A percentile compares a stretch with the other conserved stretches of the same genome.
Conservation (phyloP, 2,888 invertebrate species). For the Sericinus montela region DNA sequence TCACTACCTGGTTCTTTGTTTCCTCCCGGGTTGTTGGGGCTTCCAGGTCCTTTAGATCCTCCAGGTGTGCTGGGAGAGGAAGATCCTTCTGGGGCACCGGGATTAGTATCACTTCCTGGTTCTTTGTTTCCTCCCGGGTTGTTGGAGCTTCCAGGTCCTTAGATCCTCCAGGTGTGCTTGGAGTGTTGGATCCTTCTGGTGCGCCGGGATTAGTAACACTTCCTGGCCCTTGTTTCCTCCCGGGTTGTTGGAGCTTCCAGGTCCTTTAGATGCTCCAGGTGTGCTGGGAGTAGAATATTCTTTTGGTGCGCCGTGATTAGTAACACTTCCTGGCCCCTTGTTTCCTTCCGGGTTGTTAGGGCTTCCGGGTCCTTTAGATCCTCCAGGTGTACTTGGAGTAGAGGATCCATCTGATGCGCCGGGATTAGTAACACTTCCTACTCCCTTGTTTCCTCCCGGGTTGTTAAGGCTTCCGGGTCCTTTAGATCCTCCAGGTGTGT, state of each 20-base stretch:
- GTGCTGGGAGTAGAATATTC: neutral
- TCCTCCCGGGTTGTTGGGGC: neutral
- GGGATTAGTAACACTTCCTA: too few relatives aligned
- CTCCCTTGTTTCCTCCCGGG: too few relatives aligned
- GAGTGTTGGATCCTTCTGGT: neutral
- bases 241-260: neutral
- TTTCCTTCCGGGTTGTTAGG: too few relatives aligned
- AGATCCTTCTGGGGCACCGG: neutral
- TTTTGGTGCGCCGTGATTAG: neutral
- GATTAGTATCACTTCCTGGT: neutral
- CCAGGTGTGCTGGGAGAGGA: neutral
- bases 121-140: too few relatives aligned
- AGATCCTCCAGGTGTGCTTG: neutral
- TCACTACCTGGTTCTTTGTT: too few relatives aligned
- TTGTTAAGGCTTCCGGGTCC: neutral
- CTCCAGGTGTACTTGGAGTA: neutral
- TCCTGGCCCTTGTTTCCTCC: neutral
- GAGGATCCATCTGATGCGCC: too few relatives aligned
- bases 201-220: neutral
- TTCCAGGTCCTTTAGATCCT: neutral
- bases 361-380: too few relatives aligned
- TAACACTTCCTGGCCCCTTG: neutral
- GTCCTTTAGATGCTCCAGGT: neutral
- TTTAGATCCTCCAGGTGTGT: neutral
- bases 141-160: neutral